Evolutionary conservation across 2,888 invertebrate genomes (phyloP), one percentile per base, ranked within the genome.

Genomic region (Parnassius mnemosyne): DNA sequence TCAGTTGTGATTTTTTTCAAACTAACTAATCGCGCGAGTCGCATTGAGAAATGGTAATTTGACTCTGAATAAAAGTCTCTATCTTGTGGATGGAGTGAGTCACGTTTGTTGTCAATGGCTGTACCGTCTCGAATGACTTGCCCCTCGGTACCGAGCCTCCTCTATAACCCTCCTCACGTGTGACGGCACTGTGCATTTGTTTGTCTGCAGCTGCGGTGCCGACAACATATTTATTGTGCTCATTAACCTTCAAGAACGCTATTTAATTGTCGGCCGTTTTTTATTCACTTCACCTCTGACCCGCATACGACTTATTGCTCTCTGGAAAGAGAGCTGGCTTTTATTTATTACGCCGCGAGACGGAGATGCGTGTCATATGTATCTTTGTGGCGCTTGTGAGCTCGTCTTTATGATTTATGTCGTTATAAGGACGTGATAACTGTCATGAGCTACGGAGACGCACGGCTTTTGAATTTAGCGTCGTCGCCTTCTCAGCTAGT

Each of bases 181-280:
- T 85, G 87, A 85, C 82, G 84, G 82, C 76, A 73, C 79, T 76
- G 81, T 85, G 84, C 87, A 85, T 89, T 88, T 89, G 84, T 90
- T 87, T 86, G 87, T 87, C 84, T 81, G 87, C 89, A 90, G 89
- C 89, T 89, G 89, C 84, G 84, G 84, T 85, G 89, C 90, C 91
- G 91, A 89, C 90, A 90, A 90, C 90, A 89, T 90, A 90, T 90
- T 90, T 90, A 91, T 90, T 88, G 87, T 89, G 83, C 90, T 91
- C 90, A 91, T 91, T 91, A 90, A 90, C 91, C 91, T 91, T 91
- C 87, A 87, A 89, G 90, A 90, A 89, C 90, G 88, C 89, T 88
- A 90, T 91, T 90, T 91, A 91, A 91, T 91, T 90, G 91, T 91
- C 85, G 88, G 87, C 86, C 88, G 90, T 91, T 91, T 91, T 91